These are phyloP conservation scores for Sprattus sprattus DNA, from an alignment of 2,113 vertebrate genomes.

Conservation along the genomic window DNA sequence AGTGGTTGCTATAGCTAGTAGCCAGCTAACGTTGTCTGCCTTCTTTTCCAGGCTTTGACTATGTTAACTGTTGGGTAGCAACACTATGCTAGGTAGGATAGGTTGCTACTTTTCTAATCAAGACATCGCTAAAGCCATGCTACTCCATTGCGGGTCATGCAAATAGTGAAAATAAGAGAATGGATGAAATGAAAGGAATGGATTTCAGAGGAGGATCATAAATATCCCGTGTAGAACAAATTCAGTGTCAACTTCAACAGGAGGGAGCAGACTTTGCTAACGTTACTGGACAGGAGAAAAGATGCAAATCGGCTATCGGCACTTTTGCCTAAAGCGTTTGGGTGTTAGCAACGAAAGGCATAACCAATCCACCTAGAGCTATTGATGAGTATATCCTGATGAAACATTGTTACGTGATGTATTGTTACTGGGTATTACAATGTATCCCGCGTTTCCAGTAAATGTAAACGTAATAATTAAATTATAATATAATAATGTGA, in stretches of 20 bases:
- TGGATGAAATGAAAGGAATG: too few relatives aligned
- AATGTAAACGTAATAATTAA: not conserved
- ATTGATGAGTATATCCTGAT: not conserved
- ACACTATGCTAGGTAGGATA: conserved; percentile 23
- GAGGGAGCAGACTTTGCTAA: not conserved
- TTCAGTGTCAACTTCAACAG: not conserved
- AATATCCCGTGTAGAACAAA: not conserved
- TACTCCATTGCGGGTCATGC: not conserved
- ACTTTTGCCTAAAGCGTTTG: not conserved
- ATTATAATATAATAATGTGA: not conserved
- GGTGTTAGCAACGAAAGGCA: not conserved
- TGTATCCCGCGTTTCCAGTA: not conserved
- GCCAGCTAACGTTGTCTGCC: too few relatives aligned
- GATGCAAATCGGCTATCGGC: not conserved
- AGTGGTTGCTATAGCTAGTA: not conserved
- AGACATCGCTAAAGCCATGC: not conserved
- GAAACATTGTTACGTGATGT: not conserved
- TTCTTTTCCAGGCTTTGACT: too few relatives aligned
- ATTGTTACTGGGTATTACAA: not conserved
- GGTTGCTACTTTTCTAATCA: not conserved
- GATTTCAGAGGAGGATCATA: not conserved
- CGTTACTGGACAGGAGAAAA: not conserved
- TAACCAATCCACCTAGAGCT: not conserved
- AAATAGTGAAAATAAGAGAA: not conserved
- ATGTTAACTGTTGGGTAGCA: not conserved